These are phyloP conservation scores for Labroides dimidiatus DNA, from an alignment of 2,797 vertebrate species.

Conservation along the genomic window DNA sequence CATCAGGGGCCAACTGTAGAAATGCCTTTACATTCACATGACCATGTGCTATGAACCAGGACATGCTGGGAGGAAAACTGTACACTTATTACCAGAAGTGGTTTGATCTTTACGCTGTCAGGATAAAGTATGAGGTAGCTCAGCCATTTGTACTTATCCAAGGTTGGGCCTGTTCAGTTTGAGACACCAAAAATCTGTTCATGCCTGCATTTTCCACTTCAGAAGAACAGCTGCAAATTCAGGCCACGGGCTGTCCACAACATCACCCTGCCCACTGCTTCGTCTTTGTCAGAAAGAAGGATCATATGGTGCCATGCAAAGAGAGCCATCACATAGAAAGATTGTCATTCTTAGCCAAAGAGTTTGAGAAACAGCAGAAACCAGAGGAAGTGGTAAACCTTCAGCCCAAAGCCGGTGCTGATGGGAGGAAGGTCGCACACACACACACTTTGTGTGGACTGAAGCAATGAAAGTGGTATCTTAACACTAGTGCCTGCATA, in stretches of 20 bases:
- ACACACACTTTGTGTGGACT: conserved; percentile 21
- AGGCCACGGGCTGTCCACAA: conserved; percentile 20
- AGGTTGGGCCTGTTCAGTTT: conserved; percentile 18
- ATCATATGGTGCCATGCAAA: conserved; percentile 43
- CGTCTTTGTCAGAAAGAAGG: conserved; percentile 21
- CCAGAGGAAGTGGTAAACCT: conserved; percentile 19
- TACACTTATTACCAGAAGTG: conserved; percentile 49
- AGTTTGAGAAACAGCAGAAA: conserved; percentile 31
- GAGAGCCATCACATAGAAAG: conserved; percentile 39
- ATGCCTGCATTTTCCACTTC: conserved; percentile 24
- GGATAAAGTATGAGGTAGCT: conserved; percentile 78
- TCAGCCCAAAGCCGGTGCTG: conserved; percentile 28
- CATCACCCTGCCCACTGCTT: conserved; percentile 13
- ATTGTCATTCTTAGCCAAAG: conserved; percentile 59
- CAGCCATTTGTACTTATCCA: conserved; percentile 62
- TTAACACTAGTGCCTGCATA: conserved; percentile 76
- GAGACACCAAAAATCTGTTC: conserved; percentile 25
- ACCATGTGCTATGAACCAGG: conserved; percentile 39
- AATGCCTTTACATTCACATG: conserved; percentile 68
- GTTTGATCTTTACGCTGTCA: conserved; percentile 48
- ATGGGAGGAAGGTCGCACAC: conserved; percentile 28
- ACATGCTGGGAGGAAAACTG: conserved; percentile 55
- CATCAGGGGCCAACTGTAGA: conserved; percentile 41
- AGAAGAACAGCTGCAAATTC: conserved; percentile 50
- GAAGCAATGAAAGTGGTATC: conserved; percentile 47